These are phyloP conservation scores for Acanthornis magna DNA, from an alignment of 2,797 vertebrate species.

Conservation along the genomic window DNA sequence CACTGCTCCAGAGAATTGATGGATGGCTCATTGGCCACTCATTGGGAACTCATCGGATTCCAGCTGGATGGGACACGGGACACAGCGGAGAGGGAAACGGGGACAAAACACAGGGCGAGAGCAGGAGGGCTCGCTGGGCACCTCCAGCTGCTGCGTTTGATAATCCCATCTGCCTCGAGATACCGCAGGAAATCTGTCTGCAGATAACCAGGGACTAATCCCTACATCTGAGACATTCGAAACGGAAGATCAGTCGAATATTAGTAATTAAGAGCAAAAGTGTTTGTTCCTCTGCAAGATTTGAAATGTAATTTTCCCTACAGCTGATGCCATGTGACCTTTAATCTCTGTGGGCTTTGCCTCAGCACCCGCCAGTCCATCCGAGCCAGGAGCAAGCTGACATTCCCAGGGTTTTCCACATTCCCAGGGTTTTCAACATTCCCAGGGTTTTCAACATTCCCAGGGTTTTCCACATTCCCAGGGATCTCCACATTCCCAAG, in stretches of 20 bases:
- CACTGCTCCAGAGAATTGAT: not conserved
- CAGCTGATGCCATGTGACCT: not conserved
- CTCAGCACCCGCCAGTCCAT: not conserved
- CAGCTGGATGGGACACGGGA: not conserved
- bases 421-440: too few relatives aligned
- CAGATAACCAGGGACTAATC: too few relatives aligned
- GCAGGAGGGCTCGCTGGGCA: too few relatives aligned
- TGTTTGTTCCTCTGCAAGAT: not conserved
- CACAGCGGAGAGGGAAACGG: not conserved
- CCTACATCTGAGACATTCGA: not conserved
- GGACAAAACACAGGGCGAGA: not conserved
- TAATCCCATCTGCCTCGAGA: not conserved
- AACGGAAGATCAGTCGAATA: not conserved
- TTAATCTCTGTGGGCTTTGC: not conserved
- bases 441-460: not conserved
- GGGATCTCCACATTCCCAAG: not conserved
- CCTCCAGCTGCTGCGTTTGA: not conserved
- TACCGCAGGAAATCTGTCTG: not conserved
- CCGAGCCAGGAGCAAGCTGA: not conserved
- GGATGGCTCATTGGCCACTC: not conserved
- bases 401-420: not conserved
- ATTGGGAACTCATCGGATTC: not conserved
- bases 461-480: not conserved
- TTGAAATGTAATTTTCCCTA: not conserved
- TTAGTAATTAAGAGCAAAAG: not conserved